phyloP scores from a whole-genome alignment of 2,113 vertebrate genomes.

The Aleadryas rufinucha region DNA sequence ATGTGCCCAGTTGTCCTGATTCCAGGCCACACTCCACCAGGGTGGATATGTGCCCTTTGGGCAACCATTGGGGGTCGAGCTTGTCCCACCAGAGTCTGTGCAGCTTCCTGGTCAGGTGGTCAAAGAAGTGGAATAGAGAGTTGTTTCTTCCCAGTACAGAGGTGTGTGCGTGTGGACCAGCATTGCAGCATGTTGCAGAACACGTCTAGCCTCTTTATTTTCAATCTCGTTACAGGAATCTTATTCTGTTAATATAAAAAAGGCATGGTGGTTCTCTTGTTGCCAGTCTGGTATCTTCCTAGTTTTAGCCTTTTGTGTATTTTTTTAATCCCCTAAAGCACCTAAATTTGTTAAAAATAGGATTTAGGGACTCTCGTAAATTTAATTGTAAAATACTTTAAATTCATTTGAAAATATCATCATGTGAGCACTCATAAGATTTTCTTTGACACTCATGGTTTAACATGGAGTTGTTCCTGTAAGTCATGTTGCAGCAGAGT shows the following conservation, averaged over 20 bases:
- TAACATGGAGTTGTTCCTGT: not conserved
- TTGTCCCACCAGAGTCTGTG: not conserved
- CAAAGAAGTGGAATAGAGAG: not conserved
- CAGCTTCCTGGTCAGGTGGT: not conserved
- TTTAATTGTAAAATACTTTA: not conserved
- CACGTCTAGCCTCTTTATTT: not conserved
- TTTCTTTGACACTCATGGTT: not conserved
- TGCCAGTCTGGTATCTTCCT: not conserved
- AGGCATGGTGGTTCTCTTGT: not conserved
- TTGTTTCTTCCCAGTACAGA: not conserved
- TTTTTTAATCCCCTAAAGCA: not conserved
- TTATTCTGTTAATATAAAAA: not conserved
- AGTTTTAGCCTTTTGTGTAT: not conserved
- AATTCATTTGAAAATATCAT: not conserved
- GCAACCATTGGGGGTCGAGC: fast-evolving
- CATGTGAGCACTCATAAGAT: not conserved
- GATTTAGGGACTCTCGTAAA: not conserved
- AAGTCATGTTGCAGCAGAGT: not conserved
- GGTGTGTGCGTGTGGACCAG: fast-evolving
- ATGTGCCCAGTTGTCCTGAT: not conserved
- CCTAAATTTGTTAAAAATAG: not conserved
- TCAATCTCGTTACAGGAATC: fast-evolving
- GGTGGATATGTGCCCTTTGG: fast-evolving
- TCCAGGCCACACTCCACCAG: not conserved
- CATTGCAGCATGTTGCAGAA: not conserved